Conservation (phyloP, 1,140 invertebrate species). For the Ips typographus region DNA sequence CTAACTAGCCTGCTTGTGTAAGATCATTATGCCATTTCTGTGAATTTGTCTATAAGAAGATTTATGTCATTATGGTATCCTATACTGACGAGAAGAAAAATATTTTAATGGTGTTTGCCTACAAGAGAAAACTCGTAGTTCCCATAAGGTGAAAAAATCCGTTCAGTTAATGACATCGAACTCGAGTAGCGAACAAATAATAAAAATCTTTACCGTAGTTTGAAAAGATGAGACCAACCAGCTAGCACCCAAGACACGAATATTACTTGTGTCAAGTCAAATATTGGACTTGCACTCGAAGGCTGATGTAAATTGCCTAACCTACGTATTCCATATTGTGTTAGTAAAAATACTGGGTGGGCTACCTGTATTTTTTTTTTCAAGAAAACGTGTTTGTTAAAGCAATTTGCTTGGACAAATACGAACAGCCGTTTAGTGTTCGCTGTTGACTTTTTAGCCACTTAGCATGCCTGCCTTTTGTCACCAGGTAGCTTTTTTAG, state of each 20-base stretch:
- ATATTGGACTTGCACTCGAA: conserved; percentile 20
- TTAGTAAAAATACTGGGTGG: conserved; percentile 7
- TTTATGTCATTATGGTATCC: too few relatives aligned
- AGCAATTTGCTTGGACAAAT: conserved; percentile 9
- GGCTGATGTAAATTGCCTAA: conserved; percentile 6
- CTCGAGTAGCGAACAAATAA: conserved; percentile 6
- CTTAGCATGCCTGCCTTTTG: too few relatives aligned
- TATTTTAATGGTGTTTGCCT: too few relatives aligned
- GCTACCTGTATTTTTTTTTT: conserved; percentile 7
- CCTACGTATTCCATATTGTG: conserved; percentile 3
- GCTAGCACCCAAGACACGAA: conserved; percentile 2
- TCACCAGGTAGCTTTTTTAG: too few relatives aligned
- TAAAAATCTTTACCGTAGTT: conserved; percentile 1
- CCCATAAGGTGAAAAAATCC: background rate
- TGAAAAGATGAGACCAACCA: background rate
- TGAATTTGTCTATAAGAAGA: too few relatives aligned
- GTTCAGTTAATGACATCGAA: background rate
- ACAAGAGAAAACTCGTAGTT: too few relatives aligned
- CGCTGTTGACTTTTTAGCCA: background rate
- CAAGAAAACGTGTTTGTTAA: conserved; percentile 5
- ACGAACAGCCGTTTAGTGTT: background rate
- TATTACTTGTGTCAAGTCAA: conserved; percentile 19
- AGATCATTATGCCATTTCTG: too few relatives aligned
- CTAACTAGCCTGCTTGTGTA: too few relatives aligned
- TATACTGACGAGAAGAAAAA: too few relatives aligned